A percentile compares a stretch with the other conserved stretches of the same genome.
phyloP scores from a whole-genome alignment of 2,888 invertebrate genomes.

The Acrobasis consociella region DNA sequence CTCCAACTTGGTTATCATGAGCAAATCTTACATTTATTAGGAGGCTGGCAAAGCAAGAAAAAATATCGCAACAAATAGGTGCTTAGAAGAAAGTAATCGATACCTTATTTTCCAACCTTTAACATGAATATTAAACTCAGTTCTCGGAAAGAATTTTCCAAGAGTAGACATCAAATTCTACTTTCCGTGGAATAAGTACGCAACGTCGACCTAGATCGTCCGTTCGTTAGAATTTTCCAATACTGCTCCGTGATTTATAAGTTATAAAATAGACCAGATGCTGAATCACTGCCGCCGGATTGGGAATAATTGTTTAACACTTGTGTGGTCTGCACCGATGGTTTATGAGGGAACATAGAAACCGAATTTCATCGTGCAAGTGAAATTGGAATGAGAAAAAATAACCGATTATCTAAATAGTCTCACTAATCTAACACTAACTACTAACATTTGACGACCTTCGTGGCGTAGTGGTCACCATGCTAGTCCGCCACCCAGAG shows the following conservation, averaged over 20 bases:
- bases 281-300: slow-evolving; percentile 51
- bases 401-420: background rate
- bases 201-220: slow-evolving; percentile 60
- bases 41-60: no score
- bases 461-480: no score
- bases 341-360: slow-evolving; percentile 44
- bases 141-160: slow-evolving; percentile 12
- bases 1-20: no score
- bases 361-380: background rate
- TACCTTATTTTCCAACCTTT: background rate
- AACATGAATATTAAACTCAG: background rate
- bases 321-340: slow-evolving; percentile 63
- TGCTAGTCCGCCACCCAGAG: no score
- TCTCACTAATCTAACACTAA: no score
- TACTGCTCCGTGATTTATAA: slow-evolving; percentile 68
- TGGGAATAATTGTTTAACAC: slow-evolving; percentile 47
- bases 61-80: no score
- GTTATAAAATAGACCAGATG: slow-evolving; percentile 70
- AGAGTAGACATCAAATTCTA: slow-evolving; percentile 21
- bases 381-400: background rate
- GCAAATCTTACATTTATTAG: no score
- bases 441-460: no score
- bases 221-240: slow-evolving; percentile 63
- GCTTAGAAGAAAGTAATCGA: no score
- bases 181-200: slow-evolving; percentile 35